phyloP scores from a whole-genome alignment of 2,888 invertebrate species.

The Acleris emargana region DNA sequence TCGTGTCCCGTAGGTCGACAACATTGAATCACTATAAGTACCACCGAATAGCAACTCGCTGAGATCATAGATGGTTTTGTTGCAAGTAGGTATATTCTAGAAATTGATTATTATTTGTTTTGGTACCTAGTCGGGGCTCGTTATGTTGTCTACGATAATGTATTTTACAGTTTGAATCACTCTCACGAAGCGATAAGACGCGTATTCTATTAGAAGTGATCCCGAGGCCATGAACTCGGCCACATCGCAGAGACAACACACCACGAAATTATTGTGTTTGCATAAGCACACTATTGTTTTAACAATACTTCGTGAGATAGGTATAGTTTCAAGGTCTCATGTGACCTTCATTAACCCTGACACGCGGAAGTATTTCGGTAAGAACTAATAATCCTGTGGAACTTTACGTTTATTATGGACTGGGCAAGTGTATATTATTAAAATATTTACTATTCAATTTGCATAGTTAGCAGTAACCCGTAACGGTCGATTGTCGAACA shows the following conservation, averaged over 20 bases:
- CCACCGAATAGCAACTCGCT: conserved; percentile 62
- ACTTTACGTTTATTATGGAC: conserved; percentile 31
- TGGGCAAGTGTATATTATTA: conserved; percentile 48
- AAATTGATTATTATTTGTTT: conserved; percentile 23
- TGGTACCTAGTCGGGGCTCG: conserved; percentile 6
- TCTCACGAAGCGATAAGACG: conserved; percentile 7
- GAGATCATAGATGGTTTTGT: conserved; percentile 67
- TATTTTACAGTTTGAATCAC: conserved; percentile 18
- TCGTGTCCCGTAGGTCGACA: conserved; percentile 45
- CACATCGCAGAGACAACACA: conserved; percentile 46
- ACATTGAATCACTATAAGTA: conserved; percentile 45
- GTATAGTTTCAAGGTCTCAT: conserved; percentile 30
- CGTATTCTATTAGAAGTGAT: conserved; percentile 37
- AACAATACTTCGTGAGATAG: conserved; percentile 35
- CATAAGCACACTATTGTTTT: conserved; percentile 40
- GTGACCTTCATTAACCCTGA: conserved; percentile 34
- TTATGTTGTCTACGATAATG: not conserved
- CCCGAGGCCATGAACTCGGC: conserved; percentile 55
- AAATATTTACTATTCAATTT: conserved; percentile 43
- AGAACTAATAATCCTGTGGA: conserved; percentile 33
- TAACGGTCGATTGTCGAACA: conserved; percentile 75
- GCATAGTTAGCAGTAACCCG: conserved; percentile 67
- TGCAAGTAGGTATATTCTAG: conserved; percentile 44
- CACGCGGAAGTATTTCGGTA: conserved; percentile 40
- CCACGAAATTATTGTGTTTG: conserved; percentile 47